Base-by-base conservation (phyloP, 2,888 invertebrate genomes). In the Polietes domitor region DNA sequence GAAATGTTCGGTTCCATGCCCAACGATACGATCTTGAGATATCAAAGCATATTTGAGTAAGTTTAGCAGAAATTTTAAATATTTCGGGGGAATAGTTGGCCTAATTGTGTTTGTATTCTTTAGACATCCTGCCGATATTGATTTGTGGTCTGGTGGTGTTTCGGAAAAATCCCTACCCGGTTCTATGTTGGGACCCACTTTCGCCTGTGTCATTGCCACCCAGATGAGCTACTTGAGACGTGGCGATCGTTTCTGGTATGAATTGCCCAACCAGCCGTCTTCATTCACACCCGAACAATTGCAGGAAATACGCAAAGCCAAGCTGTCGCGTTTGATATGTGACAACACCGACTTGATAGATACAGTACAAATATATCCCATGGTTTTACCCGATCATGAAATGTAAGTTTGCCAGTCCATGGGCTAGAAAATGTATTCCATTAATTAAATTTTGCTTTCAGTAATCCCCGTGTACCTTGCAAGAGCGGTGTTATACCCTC, bases 191-290 rank as follows among this genome's bases (percentile, higher is more conserved):
- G 98, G 98, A 71, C 98, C 98, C 0, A 97, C 98, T 71, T 98
- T 98, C 90, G 97, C 97, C 74, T 98, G 98, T 90, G 94, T 98
- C 85, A 98, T 98, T 88, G 98, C 97, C 28, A 97, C 97, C 28
- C 98, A 98, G 92, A 97, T 98, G 93, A 96, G 96, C 88, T 96
- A 97, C 89, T 94, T 97, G 0, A 94, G 97, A 91, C 94, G 96
- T 87, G 97, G 98, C 83, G 98, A 98, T 92, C 94, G 98, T 91
- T 98, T 98, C 92, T 98, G 98, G 98, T 98, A 97, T 90, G 98
- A 98, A 92, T 93, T 98, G 77, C 96, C 97, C 26, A 96, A 97
- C 91, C 97, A 97, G 92, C 98, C 98, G 0, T 97, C 98, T 41
- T 96, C 97, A 0, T 98, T 98, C 92, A 96, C 97, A 4, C 95